A percentile compares a stretch with the other conserved stretches of the same genome.
Evolutionary conservation across 92 coral and sea anemone species (phyloP).

Genomic region (Phymanthus crucifer): DNA sequence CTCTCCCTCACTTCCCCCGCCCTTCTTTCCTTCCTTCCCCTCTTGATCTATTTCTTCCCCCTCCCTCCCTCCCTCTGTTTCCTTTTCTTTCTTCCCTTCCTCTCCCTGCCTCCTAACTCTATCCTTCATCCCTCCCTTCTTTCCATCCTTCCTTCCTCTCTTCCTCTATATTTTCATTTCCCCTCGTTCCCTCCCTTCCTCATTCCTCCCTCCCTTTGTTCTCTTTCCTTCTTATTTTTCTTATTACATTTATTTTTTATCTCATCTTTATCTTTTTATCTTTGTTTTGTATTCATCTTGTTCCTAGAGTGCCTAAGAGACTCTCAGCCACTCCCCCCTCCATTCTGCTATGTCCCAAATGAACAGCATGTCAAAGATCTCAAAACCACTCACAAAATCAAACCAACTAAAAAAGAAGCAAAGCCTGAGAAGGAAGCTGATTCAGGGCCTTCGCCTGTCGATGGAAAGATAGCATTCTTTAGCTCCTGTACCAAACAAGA

Average conservation of each 20-base stretch:
- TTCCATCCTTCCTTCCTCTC: too few species aligned
- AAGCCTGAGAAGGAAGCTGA: slow-evolving; percentile 5
- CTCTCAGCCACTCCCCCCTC: slow-evolving; percentile 66
- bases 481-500: slow-evolving; percentile 23
- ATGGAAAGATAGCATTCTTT: slow-evolving; percentile 72
- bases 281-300: not conserved
- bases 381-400: slow-evolving; percentile 38
- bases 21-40: too few species aligned
- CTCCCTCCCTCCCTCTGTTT: too few species aligned
- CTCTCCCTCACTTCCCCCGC: too few species aligned
- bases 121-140: too few species aligned
- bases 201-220: too few species aligned
- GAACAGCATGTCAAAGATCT: slow-evolving; percentile 69
- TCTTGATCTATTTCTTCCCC: too few species aligned
- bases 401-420: slow-evolving; percentile 20
- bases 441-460: slow-evolving; percentile 54
- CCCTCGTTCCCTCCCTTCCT: too few species aligned
- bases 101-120: too few species aligned
- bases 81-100: too few species aligned
- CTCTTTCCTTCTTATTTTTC: not conserved
- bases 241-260: not conserved
- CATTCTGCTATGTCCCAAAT: slow-evolving; percentile 91
- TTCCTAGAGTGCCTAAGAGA: slow-evolving; percentile 45
- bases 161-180: too few species aligned
- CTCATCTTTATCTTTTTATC: not conserved